Base-by-base conservation (phyloP, 2,888 invertebrate species). In the Leptinotarsa juncta region DNA sequence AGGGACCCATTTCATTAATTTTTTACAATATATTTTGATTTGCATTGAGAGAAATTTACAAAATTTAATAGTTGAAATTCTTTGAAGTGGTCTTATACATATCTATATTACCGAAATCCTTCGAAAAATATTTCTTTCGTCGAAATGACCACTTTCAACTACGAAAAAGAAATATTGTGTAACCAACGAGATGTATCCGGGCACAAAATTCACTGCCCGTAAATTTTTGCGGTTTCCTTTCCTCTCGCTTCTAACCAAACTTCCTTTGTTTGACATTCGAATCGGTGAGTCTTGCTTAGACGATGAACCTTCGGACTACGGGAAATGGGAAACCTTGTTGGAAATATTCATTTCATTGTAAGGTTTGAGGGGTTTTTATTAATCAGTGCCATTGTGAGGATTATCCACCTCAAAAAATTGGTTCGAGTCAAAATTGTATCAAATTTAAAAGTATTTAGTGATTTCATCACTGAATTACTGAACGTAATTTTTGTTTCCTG, bases 221-320 rank as follows among this genome's bases (percentile, higher is more conserved):
- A 71, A 76, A 68, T 65, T 15, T 60, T 73, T 78, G 77, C 73
- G 77, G 80, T 80, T 79, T 77, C 77, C 75, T 75, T 78, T 80
- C 74, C 76, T 70, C 65, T 65, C 55, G 18, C 72, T 55, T 68
- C 69, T 78, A 78, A 79, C 72, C 75, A 69, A 67, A 75, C 76
- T 73, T 78, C 75, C 75, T 79, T 74, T 76, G 73, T 78, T 74
- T 67, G 14, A 18, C 10, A 32, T 67, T 14, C 49, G 48, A 49
- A 32, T 49, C 48, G 12, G 18, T 14, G 18, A 42, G 10, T 42
- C 18, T 20, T 5, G 18, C 14, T 66, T 7, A n/a, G 20, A 32
- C 48, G 20, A 4, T 26, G 16, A 16, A 32, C 62, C 15, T 16
- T 14, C 23, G 26, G 4, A 18, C 15, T 62, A 32, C 32, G 62